Conservation (phyloP, 1,140 invertebrate species). For the Hermetia illucens region DNA sequence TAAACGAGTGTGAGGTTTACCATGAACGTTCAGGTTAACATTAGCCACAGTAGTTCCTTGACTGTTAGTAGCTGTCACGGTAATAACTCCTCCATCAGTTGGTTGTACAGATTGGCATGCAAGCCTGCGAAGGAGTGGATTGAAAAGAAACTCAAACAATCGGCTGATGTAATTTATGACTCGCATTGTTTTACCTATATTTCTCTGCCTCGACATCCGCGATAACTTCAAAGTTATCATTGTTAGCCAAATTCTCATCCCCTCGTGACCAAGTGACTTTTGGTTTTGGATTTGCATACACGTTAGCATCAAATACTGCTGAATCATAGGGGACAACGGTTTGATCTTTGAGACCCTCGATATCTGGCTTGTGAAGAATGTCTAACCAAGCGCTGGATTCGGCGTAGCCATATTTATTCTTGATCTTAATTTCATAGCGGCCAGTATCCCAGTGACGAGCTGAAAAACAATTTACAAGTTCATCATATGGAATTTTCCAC, state of each 20-base stretch:
- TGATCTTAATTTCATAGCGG: slow-evolving; percentile 60
- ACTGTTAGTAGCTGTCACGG: slow-evolving; percentile 56
- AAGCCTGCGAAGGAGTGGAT: slow-evolving; percentile 34
- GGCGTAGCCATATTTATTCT: slow-evolving; percentile 61
- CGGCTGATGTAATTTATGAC: not conserved
- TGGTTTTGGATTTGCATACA: slow-evolving; percentile 65
- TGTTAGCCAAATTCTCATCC: slow-evolving; percentile 27
- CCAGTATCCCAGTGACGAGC: slow-evolving; percentile 62
- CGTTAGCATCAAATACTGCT: slow-evolving; percentile 50
- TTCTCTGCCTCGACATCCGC: slow-evolving; percentile 27
- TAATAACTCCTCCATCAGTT: slow-evolving; percentile 69
- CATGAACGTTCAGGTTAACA: slow-evolving; percentile 58
- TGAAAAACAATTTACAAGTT: slow-evolving; percentile 13
- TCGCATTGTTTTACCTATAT: slow-evolving; percentile 16
- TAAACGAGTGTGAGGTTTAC: slow-evolving; percentile 38
- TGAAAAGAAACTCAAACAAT: not conserved
- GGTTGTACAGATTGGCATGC: slow-evolving; percentile 49
- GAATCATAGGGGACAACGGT: slow-evolving; percentile 54
- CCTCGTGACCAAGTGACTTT: slow-evolving; percentile 53
- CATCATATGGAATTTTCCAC: too few relatives aligned
- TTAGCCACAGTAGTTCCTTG: slow-evolving; percentile 53
- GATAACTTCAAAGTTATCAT: slow-evolving; percentile 28
- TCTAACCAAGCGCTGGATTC: slow-evolving; percentile 54
- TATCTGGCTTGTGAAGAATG: slow-evolving; percentile 58
- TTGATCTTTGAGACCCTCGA: slow-evolving; percentile 57